Percentiles rank a stretch among this genome's conserved stretches.
Evolutionary conservation across 2,797 vertebrate species (phyloP).

Genomic region (Sebastes itinus): DNA sequence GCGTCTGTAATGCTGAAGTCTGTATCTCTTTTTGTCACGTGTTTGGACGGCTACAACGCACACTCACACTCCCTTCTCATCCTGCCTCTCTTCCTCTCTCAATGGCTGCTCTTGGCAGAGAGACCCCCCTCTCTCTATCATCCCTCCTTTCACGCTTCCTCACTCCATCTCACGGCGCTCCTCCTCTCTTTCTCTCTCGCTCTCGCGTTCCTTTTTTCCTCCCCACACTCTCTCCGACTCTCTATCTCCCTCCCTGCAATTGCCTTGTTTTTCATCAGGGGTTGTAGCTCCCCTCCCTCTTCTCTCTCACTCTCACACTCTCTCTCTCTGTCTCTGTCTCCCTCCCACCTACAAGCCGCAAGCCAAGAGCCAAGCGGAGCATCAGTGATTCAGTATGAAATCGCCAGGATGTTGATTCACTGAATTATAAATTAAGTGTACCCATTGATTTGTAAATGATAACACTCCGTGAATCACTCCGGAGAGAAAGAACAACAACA

Average conservation of each 20-base stretch:
- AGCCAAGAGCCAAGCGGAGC: constrained; percentile 42
- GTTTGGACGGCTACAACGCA: constrained; percentile 44
- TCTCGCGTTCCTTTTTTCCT: background rate
- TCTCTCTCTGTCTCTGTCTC: constrained; percentile 17
- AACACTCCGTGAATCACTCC: constrained; percentile 42
- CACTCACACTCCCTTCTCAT: constrained; percentile 49
- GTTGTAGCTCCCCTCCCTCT: constrained; percentile 41
- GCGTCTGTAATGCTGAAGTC: constrained; percentile 67
- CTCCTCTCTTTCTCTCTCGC: constrained; percentile 50
- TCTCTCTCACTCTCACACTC: constrained; percentile 24
- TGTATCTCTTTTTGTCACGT: constrained; percentile 73
- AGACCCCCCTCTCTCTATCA: constrained; percentile 39
- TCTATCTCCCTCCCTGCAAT: constrained; percentile 21
- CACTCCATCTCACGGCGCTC: constrained; percentile 46
- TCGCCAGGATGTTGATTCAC: constrained; percentile 62
- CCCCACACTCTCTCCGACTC: constrained; percentile 11
- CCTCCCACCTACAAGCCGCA: constrained; percentile 39
- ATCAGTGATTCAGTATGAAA: constrained; percentile 64
- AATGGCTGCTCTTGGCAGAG: constrained; percentile 43
- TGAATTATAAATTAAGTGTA: constrained; percentile 63
- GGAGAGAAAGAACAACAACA: constrained; percentile 30
- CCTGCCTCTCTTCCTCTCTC: constrained; percentile 37
- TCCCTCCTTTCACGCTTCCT: constrained; percentile 61
- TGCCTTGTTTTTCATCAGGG: constrained; percentile 51
- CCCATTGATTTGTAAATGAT: constrained; percentile 57